These are phyloP conservation scores for Eurypyga helias DNA, from an alignment of 2,113 vertebrate genomes.

Conservation along the genomic window DNA sequence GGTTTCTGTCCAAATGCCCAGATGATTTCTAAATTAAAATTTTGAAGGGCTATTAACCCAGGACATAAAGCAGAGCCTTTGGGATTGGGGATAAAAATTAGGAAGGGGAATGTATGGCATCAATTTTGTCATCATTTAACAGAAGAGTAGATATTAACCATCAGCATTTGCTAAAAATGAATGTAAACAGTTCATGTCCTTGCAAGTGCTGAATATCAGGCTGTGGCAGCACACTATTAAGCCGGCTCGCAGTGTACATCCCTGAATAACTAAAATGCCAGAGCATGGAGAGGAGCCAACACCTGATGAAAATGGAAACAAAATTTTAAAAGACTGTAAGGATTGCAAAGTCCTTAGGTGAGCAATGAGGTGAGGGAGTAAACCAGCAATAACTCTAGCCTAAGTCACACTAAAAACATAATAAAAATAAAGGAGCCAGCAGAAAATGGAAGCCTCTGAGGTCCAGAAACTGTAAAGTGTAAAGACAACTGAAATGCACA, in stretches of 20 bases:
- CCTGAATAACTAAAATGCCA: neutral
- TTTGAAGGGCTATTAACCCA: neutral
- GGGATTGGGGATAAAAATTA: neutral
- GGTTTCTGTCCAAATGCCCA: neutral
- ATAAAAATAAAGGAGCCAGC: neutral
- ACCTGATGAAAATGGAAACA: neutral
- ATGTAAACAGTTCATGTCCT: neutral
- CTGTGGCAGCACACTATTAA: neutral
- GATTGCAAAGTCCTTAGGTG: neutral
- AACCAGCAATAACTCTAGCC: neutral
- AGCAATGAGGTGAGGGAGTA: neutral
- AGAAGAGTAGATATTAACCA: neutral
- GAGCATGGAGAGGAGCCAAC: neutral
- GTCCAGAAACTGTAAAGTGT: neutral
- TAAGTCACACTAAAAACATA: neutral
- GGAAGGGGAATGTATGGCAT: neutral
- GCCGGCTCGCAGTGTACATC: neutral
- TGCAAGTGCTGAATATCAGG: neutral
- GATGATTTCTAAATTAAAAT: slow-evolving; percentile 12
- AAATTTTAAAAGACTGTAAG: neutral
- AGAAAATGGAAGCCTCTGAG: neutral
- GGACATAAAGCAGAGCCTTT: neutral
- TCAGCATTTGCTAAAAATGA: neutral
- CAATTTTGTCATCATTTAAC: neutral
- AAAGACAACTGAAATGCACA: neutral